phyloP scores from a whole-genome alignment of 1,140 invertebrate genomes.

The Drosophila nigromelanica region DNA sequence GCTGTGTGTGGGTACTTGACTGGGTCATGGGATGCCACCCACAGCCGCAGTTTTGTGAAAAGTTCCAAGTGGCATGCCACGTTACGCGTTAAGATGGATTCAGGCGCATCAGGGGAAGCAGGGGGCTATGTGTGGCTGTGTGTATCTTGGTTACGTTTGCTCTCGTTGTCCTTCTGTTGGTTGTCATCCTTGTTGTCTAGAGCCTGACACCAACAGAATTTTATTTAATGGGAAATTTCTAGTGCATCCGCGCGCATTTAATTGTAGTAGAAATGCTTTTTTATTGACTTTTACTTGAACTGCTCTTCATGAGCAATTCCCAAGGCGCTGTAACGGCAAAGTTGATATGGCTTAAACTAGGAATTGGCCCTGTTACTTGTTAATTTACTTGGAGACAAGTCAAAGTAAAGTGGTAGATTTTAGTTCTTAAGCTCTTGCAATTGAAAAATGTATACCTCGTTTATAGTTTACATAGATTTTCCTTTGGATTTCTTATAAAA shows the following conservation, averaged over 20 bases:
- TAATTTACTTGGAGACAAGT: background rate
- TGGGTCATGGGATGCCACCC: constrained; percentile 38
- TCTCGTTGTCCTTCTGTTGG: constrained; percentile 19
- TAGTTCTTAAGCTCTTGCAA: no score
- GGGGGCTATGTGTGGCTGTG: constrained; percentile 4
- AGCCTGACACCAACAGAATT: constrained; percentile 58
- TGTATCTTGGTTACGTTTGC: constrained; percentile 4
- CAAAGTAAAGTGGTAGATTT: no score
- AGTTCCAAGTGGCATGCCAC: constrained; percentile 76
- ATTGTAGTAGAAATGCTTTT: constrained; percentile 76
- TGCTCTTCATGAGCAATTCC: constrained; percentile 42
- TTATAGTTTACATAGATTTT: no score
- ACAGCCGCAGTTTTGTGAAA: constrained; percentile 45
- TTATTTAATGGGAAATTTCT: constrained; percentile 72
- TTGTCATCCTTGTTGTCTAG: constrained; percentile 38
- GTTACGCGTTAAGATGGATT: background rate
- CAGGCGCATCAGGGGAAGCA: no score
- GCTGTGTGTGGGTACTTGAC: constrained; percentile 20
- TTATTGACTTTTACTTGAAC: constrained; percentile 77
- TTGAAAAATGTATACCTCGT: no score
- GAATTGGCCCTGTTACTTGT: background rate
- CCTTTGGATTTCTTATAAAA: no score
- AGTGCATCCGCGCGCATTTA: constrained; percentile 63
- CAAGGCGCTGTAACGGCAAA: constrained; percentile 11
- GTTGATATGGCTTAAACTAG: background rate